Evolutionary conservation across 1,140 invertebrate genomes (phyloP).

Genomic region (Elymnias hypermnestra): DNA sequence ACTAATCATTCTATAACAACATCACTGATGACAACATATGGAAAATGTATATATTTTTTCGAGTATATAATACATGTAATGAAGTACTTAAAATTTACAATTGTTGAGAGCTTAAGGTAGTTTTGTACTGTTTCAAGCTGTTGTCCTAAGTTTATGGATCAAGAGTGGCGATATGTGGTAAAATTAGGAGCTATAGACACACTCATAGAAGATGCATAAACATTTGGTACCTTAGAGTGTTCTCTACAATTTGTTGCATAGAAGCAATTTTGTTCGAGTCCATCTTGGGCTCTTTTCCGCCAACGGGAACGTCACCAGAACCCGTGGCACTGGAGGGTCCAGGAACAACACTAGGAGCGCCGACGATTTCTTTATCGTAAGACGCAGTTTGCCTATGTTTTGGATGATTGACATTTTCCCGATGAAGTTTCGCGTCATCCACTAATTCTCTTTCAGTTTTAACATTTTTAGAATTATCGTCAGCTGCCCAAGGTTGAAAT

Average conservation of each 20-base stretch:
- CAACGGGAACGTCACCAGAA: conserved; percentile 34
- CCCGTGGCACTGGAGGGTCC: conserved; percentile 48
- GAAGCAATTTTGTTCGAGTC: conserved; percentile 66
- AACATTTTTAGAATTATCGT: conserved; percentile 65
- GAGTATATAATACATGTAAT: too few species aligned
- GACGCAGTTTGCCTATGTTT: conserved; percentile 75
- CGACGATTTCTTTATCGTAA: conserved; percentile 71
- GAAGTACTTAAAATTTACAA: too few species aligned
- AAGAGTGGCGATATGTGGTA: too few species aligned
- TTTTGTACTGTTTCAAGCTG: too few species aligned
- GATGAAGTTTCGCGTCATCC: conserved; percentile 74
- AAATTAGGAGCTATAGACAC: too few species aligned
- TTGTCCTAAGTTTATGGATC: too few species aligned
- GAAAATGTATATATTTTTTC: too few species aligned
- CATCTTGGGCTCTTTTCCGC: conserved; percentile 54
- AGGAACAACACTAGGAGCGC: conserved; percentile 50
- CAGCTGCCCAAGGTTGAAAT: conserved; percentile 70
- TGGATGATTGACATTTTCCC: conserved; percentile 75
- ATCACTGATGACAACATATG: too few species aligned
- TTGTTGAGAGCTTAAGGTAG: too few species aligned
- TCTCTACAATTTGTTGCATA: conserved; percentile 72
- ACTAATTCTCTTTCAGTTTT: conserved; percentile 67
- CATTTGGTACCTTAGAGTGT: conserved; percentile 60
- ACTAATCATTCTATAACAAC: too few species aligned
- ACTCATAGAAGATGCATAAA: neutral